These are phyloP conservation scores for Physella acuta DNA, from an alignment of 1,140 invertebrate species.

Conservation along the genomic window DNA sequence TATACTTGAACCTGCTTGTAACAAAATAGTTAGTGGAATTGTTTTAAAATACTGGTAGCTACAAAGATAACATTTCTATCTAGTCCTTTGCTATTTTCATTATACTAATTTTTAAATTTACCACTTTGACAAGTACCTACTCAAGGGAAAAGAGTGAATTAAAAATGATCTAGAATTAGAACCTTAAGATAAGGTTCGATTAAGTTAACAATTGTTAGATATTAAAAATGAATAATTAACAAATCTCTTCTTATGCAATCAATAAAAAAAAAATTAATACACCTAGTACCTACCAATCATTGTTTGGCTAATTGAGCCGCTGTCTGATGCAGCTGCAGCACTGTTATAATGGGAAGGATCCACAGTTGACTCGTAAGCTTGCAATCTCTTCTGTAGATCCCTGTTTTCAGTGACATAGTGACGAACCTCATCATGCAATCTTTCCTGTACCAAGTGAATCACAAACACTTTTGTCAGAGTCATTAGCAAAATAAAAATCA, in stretches of 20 bases:
- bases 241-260: background rate
- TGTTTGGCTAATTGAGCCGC: background rate
- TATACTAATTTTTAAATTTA: no score
- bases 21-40: no score
- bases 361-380: slow-evolving; percentile 8
- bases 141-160: no score
- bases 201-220: no score
- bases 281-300: background rate
- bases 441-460: slow-evolving; percentile 37
- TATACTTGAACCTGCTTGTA: no score
- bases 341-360: background rate
- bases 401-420: slow-evolving; percentile 49
- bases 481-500: background rate
- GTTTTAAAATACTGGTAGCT: no score
- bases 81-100: no score
- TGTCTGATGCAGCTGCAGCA: background rate
- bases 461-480: background rate
- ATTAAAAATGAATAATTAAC: no score
- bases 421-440: slow-evolving; percentile 45
- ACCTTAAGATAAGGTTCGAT: no score
- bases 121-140: no score
- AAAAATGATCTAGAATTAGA: no score
- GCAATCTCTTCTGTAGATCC: slow-evolving; percentile 41
- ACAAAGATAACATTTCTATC: no score
- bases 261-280: background rate